These are phyloP conservation scores for Elmis aenea DNA, from an alignment of 2,888 invertebrate species.

Conservation along the genomic window DNA sequence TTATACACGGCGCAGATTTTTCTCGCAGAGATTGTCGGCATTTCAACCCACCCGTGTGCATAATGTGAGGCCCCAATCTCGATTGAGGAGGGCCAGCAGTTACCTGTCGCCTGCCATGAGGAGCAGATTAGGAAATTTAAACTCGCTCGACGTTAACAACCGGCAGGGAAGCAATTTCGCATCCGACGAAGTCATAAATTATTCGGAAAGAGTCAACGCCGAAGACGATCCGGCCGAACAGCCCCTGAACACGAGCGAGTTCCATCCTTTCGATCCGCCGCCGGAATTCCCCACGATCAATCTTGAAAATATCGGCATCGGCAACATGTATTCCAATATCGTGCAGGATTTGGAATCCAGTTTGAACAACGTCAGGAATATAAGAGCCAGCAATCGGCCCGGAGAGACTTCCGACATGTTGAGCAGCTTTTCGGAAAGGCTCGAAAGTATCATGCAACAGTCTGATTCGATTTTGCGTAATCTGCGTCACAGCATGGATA, in stretches of 20 bases:
- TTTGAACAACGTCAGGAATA: slow-evolving; percentile 38
- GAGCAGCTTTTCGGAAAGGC: slow-evolving; percentile 40
- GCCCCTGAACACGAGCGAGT: slow-evolving; percentile 14
- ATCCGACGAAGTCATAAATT: slow-evolving; percentile 42
- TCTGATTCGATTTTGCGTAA: slow-evolving; percentile 42
- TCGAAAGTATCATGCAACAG: slow-evolving; percentile 44
- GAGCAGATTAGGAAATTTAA: slow-evolving; percentile 8
- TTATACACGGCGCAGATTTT: slow-evolving; percentile 33
- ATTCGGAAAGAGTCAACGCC: slow-evolving; percentile 38
- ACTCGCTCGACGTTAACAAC: slow-evolving; percentile 4
- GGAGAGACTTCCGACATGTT: slow-evolving; percentile 41
- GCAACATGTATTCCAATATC: slow-evolving; percentile 42
- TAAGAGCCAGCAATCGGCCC: slow-evolving; percentile 34
- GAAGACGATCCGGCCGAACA: slow-evolving; percentile 32
- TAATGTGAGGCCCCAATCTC: slow-evolving; percentile 25
- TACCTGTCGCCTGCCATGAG: slow-evolving; percentile 10
- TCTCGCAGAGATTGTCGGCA: slow-evolving; percentile 37
- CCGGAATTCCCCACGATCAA: slow-evolving; percentile 31
- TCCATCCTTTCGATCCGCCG: slow-evolving; percentile 34
- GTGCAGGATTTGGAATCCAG: slow-evolving; percentile 42
- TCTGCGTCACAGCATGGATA: slow-evolving; percentile 38
- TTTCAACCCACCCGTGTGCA: slow-evolving; percentile 40
- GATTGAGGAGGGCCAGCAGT: slow-evolving; percentile 14
- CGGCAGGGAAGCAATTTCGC: slow-evolving; percentile 25
- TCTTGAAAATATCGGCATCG: slow-evolving; percentile 37